Percentiles rank a stretch among this genome's conserved stretches.
These are phyloP conservation scores for Ceratina australensis DNA, from an alignment of 1,140 invertebrate species.

Conservation along the genomic window DNA sequence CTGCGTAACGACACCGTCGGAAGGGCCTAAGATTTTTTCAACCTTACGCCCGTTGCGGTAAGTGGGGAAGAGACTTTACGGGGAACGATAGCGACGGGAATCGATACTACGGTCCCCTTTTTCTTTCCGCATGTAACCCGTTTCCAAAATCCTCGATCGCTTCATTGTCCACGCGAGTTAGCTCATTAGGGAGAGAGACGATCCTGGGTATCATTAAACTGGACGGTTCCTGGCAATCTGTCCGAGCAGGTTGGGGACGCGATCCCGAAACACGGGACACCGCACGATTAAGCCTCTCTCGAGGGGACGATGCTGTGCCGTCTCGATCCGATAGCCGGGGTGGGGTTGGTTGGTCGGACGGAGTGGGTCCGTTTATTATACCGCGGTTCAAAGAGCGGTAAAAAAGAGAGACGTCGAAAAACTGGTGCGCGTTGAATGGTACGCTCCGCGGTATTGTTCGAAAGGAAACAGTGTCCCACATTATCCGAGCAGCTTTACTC, in stretches of 20 bases:
- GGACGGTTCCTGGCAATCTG: not conserved
- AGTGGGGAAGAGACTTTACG: no score
- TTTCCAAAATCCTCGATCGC: not conserved
- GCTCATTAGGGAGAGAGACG: not conserved
- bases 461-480: constrained; percentile 17
- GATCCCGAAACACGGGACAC: not conserved
- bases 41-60: no score
- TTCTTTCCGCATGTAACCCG: no score
- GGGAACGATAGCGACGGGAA: no score
- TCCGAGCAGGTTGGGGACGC: not conserved
- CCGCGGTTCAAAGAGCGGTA: constrained; percentile 1
- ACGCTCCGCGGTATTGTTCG: constrained; percentile 5
- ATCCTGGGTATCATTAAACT: no score
- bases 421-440: constrained; percentile 26
- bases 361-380: not conserved
- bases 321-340: not conserved
- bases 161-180: not conserved
- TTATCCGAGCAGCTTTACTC: constrained; percentile 18
- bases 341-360: no score
- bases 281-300: constrained; percentile 6
- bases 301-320: not conserved
- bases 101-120: no score
- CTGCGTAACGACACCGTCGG: no score
- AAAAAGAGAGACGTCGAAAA: constrained; percentile 10
- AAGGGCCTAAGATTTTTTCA: no score